Evolutionary conservation across 2,113 vertebrate species (phyloP), one percentile per base, ranked within the genome.

Genomic region (Poeciliopsis prolifica): DNA sequence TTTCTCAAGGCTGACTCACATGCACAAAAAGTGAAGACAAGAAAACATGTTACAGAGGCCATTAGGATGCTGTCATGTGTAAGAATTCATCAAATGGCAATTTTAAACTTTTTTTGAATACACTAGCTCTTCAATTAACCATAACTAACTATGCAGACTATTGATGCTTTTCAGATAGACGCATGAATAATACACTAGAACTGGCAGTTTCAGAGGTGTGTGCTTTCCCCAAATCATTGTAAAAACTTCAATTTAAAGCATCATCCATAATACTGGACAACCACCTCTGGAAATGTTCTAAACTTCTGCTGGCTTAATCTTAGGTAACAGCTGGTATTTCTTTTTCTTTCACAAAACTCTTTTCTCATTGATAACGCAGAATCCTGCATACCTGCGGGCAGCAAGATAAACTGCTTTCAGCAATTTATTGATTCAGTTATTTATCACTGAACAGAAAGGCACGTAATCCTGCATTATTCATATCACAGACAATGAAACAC

Each of bases 381-480:
- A 64, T 66, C 68, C 33, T 69, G 40, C 33, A 58, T 70, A 82
- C 79, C 77, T 64, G 33, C 42, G 63, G 82, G 72, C 80, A 66
- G 61, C 70, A 66, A 72, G 86, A 90, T 75, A 68, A 88, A 86
- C 24, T 61, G 42, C 12, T 0, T 68, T 76, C 65, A 63, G 72
- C 77, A 67, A 78, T 84, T 77, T 76, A 77, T 72, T 72, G 73
- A 89, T 88, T 78, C 37, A 81, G 71, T 74, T 74, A 88, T 86
- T 85, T 76, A 78, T 88, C 81, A 67, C n/a, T 54, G 33, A 76
- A 78, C 66, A 81, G 72, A 64, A 79, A 72, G 67, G 31, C 65
- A 74, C 75, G 42, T 77, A 82, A 89, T 87, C 73, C 74, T 74
- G 68, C 68, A 85, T 88, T 82, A 81, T 91, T 87, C 81, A 88